Percentiles rank a stretch among this genome's conserved stretches.
These are phyloP conservation scores for Erebia palarica DNA, from an alignment of 2,888 invertebrate species.

Conservation along the genomic window DNA sequence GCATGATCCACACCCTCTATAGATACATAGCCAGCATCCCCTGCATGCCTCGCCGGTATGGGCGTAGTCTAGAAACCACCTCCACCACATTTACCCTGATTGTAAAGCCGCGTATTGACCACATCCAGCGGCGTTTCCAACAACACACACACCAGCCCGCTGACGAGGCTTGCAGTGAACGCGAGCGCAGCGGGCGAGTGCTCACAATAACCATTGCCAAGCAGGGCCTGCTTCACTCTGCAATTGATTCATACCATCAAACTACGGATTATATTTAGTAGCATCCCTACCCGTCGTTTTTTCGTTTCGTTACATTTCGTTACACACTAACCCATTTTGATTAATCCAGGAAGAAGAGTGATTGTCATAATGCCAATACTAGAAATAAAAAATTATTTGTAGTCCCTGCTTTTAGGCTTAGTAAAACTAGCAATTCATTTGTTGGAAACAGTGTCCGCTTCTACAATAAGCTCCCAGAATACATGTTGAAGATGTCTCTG, in stretches of 20 bases:
- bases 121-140: slow-evolving; percentile 95
- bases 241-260: slow-evolving; percentile 43
- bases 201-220: slow-evolving; percentile 61
- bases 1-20: too few relatives aligned
- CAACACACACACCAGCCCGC: slow-evolving; percentile 88
- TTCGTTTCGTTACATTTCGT: too few relatives aligned
- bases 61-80: background rate
- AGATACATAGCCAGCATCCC: background rate
- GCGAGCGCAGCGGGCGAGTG: slow-evolving; percentile 84
- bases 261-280: background rate
- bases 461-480: too few relatives aligned
- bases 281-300: too few relatives aligned
- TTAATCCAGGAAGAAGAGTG: too few relatives aligned
- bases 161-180: slow-evolving; percentile 87
- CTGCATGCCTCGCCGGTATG: slow-evolving; percentile 10
- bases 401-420: too few relatives aligned
- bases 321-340: too few relatives aligned
- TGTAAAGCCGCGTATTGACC: slow-evolving; percentile 92
- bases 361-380: too few relatives aligned
- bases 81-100: slow-evolving; percentile 85
- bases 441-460: too few relatives aligned
- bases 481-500: too few relatives aligned
- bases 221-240: slow-evolving; percentile 67
- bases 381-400: too few relatives aligned
- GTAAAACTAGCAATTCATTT: too few relatives aligned